Evolutionary conservation across 92 coral and sea anemone genomes (phyloP), one percentile per base, ranked within the genome.

Genomic region (Zoanthus sociatus): DNA sequence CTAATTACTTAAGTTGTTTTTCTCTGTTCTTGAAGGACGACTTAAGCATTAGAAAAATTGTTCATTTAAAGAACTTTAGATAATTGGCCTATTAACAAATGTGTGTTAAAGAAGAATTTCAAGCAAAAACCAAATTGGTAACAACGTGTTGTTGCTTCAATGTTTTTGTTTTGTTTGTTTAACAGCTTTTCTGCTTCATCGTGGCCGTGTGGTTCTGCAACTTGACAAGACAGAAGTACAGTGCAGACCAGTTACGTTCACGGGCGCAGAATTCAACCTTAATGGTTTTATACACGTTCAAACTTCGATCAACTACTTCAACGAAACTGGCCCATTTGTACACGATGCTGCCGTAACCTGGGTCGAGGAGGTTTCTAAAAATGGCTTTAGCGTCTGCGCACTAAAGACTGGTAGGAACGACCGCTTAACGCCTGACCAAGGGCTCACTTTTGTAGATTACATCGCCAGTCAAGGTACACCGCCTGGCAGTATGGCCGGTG

Each of bases 261-360:
- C 69, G 63, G 79, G 90, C 4, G 78, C 90, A 42, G 87, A 89
- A 81, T 92, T 92, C 73, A 77, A 33, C 54, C 76, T 58, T 5
- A 88, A 61, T 0, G 48, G 77, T 16, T 67, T 77, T 5, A 90
- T 92, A 32, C 92, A 89, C 45, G 90, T 92, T 17, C 94, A 89
- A 18, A 89, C 88, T 17, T 88, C 94, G 4, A 84, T 92, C 54
- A 92, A 92, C 88, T 92, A 92, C 71, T 89, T 83, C 71, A 89
- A 82, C 86, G 76, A 82, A 12, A 74, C 91, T 33, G 72, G 76
- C 9, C 78, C 81, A 9, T 92, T 92, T 44, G 94, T 92, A 55
- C 94, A 92, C 82, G 94, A 92, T 78, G 94, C 94, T 32, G 92
- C 94, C 1, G 94, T 92, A 56, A 88, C 92, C 85, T 92, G 94